phyloP scores from a whole-genome alignment of 1,140 invertebrate species.

The Achatina immaculata region DNA sequence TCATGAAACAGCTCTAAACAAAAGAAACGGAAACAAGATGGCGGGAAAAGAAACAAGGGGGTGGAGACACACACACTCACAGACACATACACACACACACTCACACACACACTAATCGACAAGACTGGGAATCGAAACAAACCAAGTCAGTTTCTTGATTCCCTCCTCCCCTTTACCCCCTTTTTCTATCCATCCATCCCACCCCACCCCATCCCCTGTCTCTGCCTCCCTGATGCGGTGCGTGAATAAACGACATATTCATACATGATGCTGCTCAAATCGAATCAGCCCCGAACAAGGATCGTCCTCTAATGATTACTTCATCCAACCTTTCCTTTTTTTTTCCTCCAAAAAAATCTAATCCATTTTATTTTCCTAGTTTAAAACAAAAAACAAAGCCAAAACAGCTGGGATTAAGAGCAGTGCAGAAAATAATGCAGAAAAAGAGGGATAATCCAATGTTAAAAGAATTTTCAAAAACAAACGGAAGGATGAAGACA shows the following conservation, averaged over 20 bases:
- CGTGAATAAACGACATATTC: constrained; percentile 38
- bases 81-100: neutral
- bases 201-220: neutral
- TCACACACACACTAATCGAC: neutral
- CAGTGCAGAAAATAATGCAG: too few relatives aligned
- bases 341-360: too few relatives aligned
- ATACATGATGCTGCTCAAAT: constrained; percentile 19
- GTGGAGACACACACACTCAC: neutral
- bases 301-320: constrained; percentile 30
- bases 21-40: constrained; percentile 9
- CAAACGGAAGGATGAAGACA: too few relatives aligned
- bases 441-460: too few relatives aligned
- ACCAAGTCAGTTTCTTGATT: constrained; percentile 16
- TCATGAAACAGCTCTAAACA: neutral
- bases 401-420: too few relatives aligned
- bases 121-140: constrained; percentile 6
- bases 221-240: neutral
- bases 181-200: too few relatives aligned
- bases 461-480: too few relatives aligned
- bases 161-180: neutral
- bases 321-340: neutral
- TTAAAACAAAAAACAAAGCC: too few relatives aligned
- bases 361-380: too few relatives aligned
- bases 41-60: neutral
- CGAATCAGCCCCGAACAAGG: constrained; percentile 1